Evolutionary conservation across 92 coral and sea anemone genomes (phyloP), one percentile per base, ranked within the genome.

Genomic region (Pocillopora grandis): DNA sequence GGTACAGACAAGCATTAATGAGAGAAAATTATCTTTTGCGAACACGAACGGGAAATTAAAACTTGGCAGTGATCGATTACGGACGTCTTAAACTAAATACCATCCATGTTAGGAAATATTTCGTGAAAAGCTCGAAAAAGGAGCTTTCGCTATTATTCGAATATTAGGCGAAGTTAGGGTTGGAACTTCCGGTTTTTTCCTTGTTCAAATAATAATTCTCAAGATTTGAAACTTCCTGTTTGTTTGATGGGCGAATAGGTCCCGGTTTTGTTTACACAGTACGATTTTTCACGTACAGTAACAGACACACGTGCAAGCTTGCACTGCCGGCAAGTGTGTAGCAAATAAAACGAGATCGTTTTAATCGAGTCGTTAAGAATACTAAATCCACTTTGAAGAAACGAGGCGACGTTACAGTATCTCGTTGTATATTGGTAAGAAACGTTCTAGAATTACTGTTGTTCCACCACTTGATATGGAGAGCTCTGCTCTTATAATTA

Each of bases 151-250:
- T 27, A 66, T 56, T 19, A 58, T 20, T 77, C 64, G 77, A 71
- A 17, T 58, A 58, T 67, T 80, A 42, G 4, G 52, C 18, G 31
- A 35, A 0, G 31, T 7, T 0, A 75, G 37, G 19, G 13, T 52
- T 57, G 6, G 81, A 15, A 59, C 21, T 59, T 58, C n/a, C 85
- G 67, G 56, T 70, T 63, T 81, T 81, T 71, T 36, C 72, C 72
- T 78, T 42, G 66, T 42, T 2, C 13, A 17, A 63, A 10, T 12
- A 78, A 78, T 63, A 70, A 70, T 35, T 68, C 48, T 68, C 48
- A 70, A 70, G 75, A 2, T 56, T 67, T 70, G 65, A 56, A 58
- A 80, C 55, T 67, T 80, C 76, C 84, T 67, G 84, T 48, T 48
- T 49, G 58, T 42, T 19, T 18, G 18, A 17, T n/a, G 8, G 62